These are phyloP conservation scores for Coreius guichenoti DNA, from an alignment of 2,797 vertebrate genomes.

Conservation along the genomic window DNA sequence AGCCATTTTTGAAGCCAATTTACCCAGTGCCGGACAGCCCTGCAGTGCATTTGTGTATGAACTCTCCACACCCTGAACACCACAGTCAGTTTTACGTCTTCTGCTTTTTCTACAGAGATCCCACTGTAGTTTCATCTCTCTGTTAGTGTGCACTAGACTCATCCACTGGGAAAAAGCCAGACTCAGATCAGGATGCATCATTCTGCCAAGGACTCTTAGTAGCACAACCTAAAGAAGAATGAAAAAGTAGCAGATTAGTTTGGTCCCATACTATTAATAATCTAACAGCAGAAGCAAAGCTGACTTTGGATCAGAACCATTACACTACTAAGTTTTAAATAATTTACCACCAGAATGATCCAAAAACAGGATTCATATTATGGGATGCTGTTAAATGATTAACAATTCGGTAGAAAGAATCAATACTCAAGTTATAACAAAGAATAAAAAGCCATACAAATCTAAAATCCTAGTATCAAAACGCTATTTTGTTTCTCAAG, in stretches of 20 bases:
- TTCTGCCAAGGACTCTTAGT: slow-evolving; percentile 25
- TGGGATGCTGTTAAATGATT: not conserved
- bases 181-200: slow-evolving; percentile 42
- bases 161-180: slow-evolving; percentile 55
- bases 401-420: not conserved
- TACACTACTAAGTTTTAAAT: not conserved
- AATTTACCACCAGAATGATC: not conserved
- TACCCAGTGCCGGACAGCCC: slow-evolving; percentile 50
- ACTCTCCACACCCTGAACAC: slow-evolving; percentile 50
- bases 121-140: slow-evolving; percentile 16
- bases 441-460: not conserved
- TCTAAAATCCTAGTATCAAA: not conserved
- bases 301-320: not conserved
- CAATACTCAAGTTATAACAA: not conserved
- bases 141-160: slow-evolving; percentile 18
- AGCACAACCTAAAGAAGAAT: slow-evolving; percentile 28
- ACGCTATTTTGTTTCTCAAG: not conserved
- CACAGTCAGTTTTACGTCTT: slow-evolving; percentile 16
- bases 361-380: not conserved
- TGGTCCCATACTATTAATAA: not conserved
- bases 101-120: slow-evolving; percentile 2
- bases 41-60: not conserved
- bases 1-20: not conserved
- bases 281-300: not conserved
- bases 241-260: not conserved